A percentile compares a stretch with the other conserved stretches of the same genome.
Conservation (phyloP, 2,797 vertebrate genomes). For the Ptychadena robeensis region DNA sequence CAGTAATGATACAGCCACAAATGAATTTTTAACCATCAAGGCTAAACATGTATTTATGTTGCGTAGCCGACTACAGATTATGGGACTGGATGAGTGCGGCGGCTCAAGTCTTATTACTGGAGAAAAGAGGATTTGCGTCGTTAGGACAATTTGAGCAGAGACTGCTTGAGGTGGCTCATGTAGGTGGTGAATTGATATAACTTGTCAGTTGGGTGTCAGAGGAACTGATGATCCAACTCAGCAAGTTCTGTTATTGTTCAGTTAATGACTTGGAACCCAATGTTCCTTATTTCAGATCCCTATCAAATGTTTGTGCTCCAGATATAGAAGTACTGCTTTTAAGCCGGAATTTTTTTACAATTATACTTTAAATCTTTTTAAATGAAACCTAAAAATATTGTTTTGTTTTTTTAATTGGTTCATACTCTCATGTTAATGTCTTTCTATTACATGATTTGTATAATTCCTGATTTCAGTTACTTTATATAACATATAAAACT, state of each 20-base stretch:
- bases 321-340: not conserved
- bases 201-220: slow-evolving; percentile 7
- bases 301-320: slow-evolving; percentile 9
- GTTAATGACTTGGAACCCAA: slow-evolving; percentile 39
- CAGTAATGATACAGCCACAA: slow-evolving; percentile 22
- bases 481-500: too few species aligned
- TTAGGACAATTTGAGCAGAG: not conserved
- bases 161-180: slow-evolving; percentile 1
- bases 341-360: not conserved
- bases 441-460: too few species aligned
- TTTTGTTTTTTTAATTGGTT: too few species aligned
- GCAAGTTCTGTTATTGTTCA: slow-evolving; percentile 32
- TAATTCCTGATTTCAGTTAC: too few species aligned
- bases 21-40: slow-evolving; percentile 21
- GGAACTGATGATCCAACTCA: slow-evolving; percentile 22
- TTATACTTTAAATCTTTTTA: not conserved
- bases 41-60: not conserved
- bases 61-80: not conserved
- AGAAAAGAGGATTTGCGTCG: not conserved
- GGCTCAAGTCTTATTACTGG: not conserved
- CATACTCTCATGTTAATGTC: too few species aligned
- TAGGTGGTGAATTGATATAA: slow-evolving; percentile 42
- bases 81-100: not conserved
- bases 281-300: slow-evolving; percentile 13
- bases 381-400: not conserved